A percentile compares a stretch with the other conserved stretches of the same genome.
phyloP scores from a whole-genome alignment of 2,797 vertebrate species.

The Streptopelia turtur region DNA sequence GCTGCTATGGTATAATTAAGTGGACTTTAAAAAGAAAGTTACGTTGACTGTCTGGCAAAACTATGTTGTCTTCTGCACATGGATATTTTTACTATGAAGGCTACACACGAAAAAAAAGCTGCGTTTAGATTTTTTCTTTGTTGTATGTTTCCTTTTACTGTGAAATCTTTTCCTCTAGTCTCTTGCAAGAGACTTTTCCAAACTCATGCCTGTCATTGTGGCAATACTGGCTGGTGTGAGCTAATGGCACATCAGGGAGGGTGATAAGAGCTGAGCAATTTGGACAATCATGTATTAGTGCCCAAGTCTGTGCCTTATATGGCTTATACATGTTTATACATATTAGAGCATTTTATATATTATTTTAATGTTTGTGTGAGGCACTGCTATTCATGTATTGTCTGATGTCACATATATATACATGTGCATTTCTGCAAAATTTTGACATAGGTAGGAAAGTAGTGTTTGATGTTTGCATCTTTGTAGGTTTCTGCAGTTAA shows the following conservation, averaged over 20 bases:
- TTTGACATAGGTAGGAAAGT: not conserved
- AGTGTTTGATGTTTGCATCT: rapidly evolving
- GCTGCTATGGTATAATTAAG: not conserved
- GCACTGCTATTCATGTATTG: not conserved
- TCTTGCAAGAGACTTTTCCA: not conserved
- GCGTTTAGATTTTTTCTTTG: not conserved
- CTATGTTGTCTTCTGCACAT: rapidly evolving
- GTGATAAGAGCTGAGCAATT: not conserved
- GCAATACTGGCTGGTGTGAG: rapidly evolving
- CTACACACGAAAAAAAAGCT: not conserved
- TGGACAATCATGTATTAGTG: rapidly evolving
- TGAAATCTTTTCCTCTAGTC: not conserved
- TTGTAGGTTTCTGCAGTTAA: not conserved
- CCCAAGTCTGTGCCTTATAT: not conserved
- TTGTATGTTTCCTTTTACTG: rapidly evolving
- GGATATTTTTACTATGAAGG: not conserved
- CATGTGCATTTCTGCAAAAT: not conserved
- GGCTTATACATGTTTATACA: not conserved
- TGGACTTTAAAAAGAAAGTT: not conserved
- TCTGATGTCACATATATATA: not conserved
- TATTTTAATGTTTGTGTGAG: not conserved
- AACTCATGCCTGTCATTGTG: not conserved
- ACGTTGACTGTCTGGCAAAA: not conserved
- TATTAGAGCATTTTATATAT: not conserved
- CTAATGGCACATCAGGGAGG: rapidly evolving